Evolutionary conservation across 1,140 invertebrate genomes (phyloP).

Genomic region (Macrosteles quadrilineatus): DNA sequence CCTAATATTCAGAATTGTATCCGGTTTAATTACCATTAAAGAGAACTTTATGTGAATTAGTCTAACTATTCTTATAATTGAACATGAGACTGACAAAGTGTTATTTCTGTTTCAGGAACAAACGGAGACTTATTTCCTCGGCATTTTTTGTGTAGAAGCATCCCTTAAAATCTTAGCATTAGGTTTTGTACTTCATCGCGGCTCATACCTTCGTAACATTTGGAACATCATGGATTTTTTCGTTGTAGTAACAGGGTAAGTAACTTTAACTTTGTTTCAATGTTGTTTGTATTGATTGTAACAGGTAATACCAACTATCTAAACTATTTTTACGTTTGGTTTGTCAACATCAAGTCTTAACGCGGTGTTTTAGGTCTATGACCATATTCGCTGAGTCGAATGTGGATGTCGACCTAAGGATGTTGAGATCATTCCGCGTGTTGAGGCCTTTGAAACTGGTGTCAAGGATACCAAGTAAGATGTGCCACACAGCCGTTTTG

Average conservation of each 20-base stretch:
- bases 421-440: conserved; percentile 96
- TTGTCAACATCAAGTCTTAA: conserved; percentile 11
- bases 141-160: conserved; percentile 99
- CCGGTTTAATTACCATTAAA: too few relatives aligned
- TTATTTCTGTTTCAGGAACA: conserved; percentile 77
- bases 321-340: too few relatives aligned
- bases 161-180: conserved; percentile 99
- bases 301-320: neutral
- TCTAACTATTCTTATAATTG: too few relatives aligned
- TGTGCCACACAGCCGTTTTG: neutral
- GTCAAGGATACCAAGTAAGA: conserved; percentile 97
- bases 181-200: conserved; percentile 98
- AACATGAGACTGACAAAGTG: too few relatives aligned
- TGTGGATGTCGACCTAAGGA: conserved; percentile 93
- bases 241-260: conserved; percentile 99
- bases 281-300: conserved; percentile 3
- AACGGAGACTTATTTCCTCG: conserved; percentile 99
- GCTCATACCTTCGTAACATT: conserved; percentile 98
- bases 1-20: too few relatives aligned
- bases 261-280: conserved; percentile 42
- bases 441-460: conserved; percentile 96
- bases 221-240: conserved; percentile 99
- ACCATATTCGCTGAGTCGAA: conserved; percentile 94
- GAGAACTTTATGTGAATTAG: too few relatives aligned
- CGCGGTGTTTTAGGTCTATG: conserved; percentile 73